A percentile compares a stretch with the other conserved stretches of the same genome.
These are phyloP conservation scores for Catharus fuscescens DNA, from an alignment of 2,113 vertebrate genomes.

Conservation along the genomic window DNA sequence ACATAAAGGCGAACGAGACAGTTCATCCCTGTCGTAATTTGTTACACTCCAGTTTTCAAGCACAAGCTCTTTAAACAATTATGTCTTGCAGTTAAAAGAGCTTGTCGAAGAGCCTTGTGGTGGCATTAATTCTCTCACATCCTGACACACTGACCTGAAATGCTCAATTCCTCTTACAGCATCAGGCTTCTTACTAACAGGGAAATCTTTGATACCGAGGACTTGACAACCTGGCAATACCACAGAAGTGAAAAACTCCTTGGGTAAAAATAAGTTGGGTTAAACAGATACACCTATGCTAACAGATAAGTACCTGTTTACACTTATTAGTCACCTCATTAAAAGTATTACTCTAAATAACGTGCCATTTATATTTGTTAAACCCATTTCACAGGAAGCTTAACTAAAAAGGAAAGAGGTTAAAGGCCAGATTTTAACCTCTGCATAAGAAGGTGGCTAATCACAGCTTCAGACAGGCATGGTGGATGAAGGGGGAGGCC, in stretches of 20 bases:
- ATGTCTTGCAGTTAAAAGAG: neutral
- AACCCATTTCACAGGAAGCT: conserved; percentile 54
- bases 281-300: conserved; percentile 28
- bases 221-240: neutral
- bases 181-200: conserved; percentile 23
- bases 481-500: neutral
- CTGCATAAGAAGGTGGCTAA: conserved; percentile 55
- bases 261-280: conserved; percentile 4
- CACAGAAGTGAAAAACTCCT: conserved; percentile 39
- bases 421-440: conserved; percentile 60
- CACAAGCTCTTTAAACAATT: conserved; percentile 19
- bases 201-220: conserved; percentile 23
- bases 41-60: neutral
- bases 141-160: conserved; percentile 64
- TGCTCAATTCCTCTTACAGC: conserved; percentile 14
- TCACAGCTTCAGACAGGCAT: neutral
- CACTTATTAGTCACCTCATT: conserved; percentile 26
- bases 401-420: conserved; percentile 57
- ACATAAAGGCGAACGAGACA: neutral
- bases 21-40: neutral
- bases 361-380: conserved; percentile 22
- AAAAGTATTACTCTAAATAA: conserved; percentile 50
- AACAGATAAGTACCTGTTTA: conserved; percentile 39
- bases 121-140: conserved; percentile 10
- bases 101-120: neutral